Conservation (phyloP, 2,113 vertebrate genomes). For the Gasterosteus aculeatus region DNA sequence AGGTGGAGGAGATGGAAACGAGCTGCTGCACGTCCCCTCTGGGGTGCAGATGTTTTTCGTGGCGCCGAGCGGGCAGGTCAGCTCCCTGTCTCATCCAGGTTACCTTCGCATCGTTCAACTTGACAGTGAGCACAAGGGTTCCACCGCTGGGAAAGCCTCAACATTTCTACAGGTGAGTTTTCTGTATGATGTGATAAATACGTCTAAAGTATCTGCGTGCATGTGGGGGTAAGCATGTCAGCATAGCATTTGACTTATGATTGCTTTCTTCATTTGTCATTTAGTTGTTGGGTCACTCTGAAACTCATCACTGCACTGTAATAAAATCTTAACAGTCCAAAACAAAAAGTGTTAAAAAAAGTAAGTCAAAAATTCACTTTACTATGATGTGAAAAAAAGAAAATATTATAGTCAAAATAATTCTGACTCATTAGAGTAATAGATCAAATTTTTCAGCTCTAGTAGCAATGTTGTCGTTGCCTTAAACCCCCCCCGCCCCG, state of each 20-base stretch:
- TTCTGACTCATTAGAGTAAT: too few relatives aligned
- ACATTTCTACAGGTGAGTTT: slow-evolving; percentile 90
- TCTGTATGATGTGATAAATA: not conserved
- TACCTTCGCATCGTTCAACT: slow-evolving; percentile 89
- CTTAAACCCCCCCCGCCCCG: not conserved
- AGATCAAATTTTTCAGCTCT: not conserved
- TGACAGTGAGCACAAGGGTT: slow-evolving; percentile 73
- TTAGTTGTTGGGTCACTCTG: not conserved
- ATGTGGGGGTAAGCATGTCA: not conserved
- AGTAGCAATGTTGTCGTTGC: not conserved
- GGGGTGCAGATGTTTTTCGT: slow-evolving; percentile 97
- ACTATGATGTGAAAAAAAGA: not conserved
- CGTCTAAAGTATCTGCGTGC: not conserved
- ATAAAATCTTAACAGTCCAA: not conserved
- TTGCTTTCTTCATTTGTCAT: not conserved
- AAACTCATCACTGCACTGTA: not conserved
- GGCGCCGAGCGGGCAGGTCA: slow-evolving; percentile 89
- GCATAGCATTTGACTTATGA: not conserved
- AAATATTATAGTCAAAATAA: not conserved
- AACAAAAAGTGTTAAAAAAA: not conserved
- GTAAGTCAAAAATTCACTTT: not conserved
- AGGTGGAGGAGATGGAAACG: slow-evolving; percentile 68
- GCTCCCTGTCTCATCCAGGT: slow-evolving; percentile 90
- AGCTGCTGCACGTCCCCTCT: slow-evolving; percentile 87
- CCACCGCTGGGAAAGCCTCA: slow-evolving; percentile 74